phyloP scores from a whole-genome alignment of 2,113 vertebrate species.

The Ptilonorhynchus violaceus region DNA sequence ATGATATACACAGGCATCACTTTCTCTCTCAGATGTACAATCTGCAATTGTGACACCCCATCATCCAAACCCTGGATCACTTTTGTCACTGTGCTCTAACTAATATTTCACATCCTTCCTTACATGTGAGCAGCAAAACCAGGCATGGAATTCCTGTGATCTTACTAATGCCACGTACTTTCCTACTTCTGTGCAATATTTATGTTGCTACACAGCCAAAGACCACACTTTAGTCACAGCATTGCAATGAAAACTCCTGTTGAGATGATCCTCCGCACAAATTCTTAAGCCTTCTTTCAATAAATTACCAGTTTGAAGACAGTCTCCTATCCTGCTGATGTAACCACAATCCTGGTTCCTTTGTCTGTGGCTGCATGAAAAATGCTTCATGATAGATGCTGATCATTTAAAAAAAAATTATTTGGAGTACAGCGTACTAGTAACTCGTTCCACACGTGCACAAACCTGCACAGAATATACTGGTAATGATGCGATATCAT shows the following conservation, averaged over 20 bases:
- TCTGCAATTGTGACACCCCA: neutral
- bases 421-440: neutral
- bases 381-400: neutral
- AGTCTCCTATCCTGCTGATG: neutral
- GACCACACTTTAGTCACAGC: neutral
- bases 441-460: neutral
- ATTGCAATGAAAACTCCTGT: neutral
- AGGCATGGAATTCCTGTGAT: neutral
- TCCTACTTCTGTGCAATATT: constrained; percentile 15
- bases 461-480: neutral
- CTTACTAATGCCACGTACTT: neutral
- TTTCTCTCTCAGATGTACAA: neutral
- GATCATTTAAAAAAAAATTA: neutral
- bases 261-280: neutral
- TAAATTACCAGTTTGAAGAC: neutral
- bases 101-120: neutral
- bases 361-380: neutral
- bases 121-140: neutral
- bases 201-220: constrained; percentile 31
- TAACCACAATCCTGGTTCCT: neutral
- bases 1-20: neutral
- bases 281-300: neutral
- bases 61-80: neutral
- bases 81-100: neutral
- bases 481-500: neutral